These are phyloP conservation scores for Alloscopus bannaensis DNA, from an alignment of 2,888 invertebrate genomes.

Conservation along the genomic window DNA sequence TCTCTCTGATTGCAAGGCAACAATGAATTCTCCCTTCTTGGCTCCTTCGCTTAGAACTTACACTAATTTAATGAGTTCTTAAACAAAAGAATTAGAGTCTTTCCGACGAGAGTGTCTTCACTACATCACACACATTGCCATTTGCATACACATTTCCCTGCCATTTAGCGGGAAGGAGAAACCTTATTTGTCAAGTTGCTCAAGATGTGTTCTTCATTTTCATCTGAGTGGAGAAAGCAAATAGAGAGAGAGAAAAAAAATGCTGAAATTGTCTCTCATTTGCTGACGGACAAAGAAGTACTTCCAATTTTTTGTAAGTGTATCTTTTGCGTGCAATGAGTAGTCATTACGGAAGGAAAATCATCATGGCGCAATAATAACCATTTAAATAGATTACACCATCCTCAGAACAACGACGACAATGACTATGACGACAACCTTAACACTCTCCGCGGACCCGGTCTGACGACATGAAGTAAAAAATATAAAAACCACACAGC, in stretches of 20 bases:
- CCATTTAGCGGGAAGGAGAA: too few relatives aligned
- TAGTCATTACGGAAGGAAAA: slow-evolving; percentile 46
- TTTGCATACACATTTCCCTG: slow-evolving; percentile 33
- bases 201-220: background rate
- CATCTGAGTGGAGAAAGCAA: too few relatives aligned
- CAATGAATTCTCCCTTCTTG: slow-evolving; percentile 53
- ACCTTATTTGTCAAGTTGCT: background rate
- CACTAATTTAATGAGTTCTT: slow-evolving; percentile 65
- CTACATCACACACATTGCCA: too few relatives aligned
- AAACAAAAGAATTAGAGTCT: slow-evolving; percentile 60
- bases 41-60: slow-evolving; percentile 60
- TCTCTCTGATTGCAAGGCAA: slow-evolving; percentile 36
- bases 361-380: slow-evolving; percentile 64
- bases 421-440: too few relatives aligned
- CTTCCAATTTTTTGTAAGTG: too few relatives aligned
- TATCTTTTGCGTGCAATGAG: too few relatives aligned
- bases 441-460: too few relatives aligned
- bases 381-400: slow-evolving; percentile 51
- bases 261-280: too few relatives aligned
- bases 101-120: too few relatives aligned
- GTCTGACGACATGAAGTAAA: slow-evolving; percentile 4
- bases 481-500: slow-evolving; percentile 28
- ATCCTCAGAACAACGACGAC: too few relatives aligned
- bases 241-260: too few relatives aligned
- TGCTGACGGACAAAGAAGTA: too few relatives aligned